Evolutionary conservation across 2,797 vertebrate species (phyloP), one percentile per base, ranked within the genome.

Genomic region (Limosa lapponica): DNA sequence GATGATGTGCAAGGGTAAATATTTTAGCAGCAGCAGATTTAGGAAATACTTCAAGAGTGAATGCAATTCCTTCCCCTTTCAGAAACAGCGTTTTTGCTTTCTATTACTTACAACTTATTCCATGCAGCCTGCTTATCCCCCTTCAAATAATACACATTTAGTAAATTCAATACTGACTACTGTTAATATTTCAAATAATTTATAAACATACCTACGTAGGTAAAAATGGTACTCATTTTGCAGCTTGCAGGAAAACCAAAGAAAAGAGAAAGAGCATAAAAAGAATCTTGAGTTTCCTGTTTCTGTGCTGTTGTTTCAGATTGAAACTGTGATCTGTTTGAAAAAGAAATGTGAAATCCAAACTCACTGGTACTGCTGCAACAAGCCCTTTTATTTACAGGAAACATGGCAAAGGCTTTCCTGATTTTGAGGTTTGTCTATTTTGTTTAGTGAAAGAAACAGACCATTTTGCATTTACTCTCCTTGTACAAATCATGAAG

Each of bases 381-480:
- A 36, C 24, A 75, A 46, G 20, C 20, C 54, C 30, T 92, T 87
- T 46, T 79, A 64, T 67, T 84, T 75, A 85, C 46, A 37, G 23
- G 41, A 55, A 92, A 72, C 18, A 14, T 30, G 28, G 17, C 25
- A 80, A 52, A 88, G 11, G 32, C 57, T 67, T 88, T 58, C 25
- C 36, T 85, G 16, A 30, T 49, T 20, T 64, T 69, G 37, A 39
- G 0, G 0, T 44, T 82, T 5, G 30, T 80, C 46, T 51, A 0
- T 24, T 70, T 64, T 46, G 17, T 90, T 88, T 36, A 86, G n/a
- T 13, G 27, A 74, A 39, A 84, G 16, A 82, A 82, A 61, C 2
- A 37, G 46, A 28, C 12, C 10, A 13, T 62, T 85, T 79, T 82
- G 48, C 28, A 62, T 66, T 89, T 89, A 58, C 16, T 59, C 8